Base-by-base conservation (phyloP, 37 sponge, comb jelly and placozoan species). In the Lycopodina hypogea region DNA sequence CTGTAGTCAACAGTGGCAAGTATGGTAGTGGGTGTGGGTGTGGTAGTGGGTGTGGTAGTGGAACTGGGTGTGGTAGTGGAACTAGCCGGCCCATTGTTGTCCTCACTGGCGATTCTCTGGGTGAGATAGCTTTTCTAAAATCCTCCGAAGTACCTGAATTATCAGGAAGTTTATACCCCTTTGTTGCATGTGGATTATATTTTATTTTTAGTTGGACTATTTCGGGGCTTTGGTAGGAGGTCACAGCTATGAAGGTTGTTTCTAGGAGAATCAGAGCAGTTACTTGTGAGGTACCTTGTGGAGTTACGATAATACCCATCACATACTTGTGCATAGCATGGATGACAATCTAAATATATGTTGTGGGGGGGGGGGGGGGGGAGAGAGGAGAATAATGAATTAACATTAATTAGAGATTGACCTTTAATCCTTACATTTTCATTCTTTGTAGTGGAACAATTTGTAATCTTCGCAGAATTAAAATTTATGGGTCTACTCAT, bases 161-260 rank as follows among this genome's bases (percentile, higher is more conserved):
- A 19, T 58, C 26, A 2, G 38, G 56, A 28, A 76, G 24, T 41
- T 51, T 42, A 34, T 77, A 76, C 32, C 71, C 89, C 32, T 78
- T 88, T 0, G n/a, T n/a, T n/a, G 91, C 86, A 64, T 85, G 85
- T 0, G 91, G 91, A 63, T 90, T 90, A 35, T 90, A 81, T 11
- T 70, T 56, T 7, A 78, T 84, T 58, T 90, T 90, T 52, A 90
- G 70, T 62, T 90, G 52, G 19, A 86, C 81, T 8, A 90, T 45
- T 72, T 71, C 52, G 19, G 55, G 61, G 24, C 56, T 90, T 45
- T 90, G 91, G 75, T 90, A 90, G 37, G 91, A 70, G 22, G 91
- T 81, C 68, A 84, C 85, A 18, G 91, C 91, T 36, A 81, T 70
- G 75, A 90, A 90, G 3, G 37, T 50, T 3, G 90, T 84, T 32